Conservation (phyloP, 2,888 invertebrate species). For the Chouioia cunea region DNA sequence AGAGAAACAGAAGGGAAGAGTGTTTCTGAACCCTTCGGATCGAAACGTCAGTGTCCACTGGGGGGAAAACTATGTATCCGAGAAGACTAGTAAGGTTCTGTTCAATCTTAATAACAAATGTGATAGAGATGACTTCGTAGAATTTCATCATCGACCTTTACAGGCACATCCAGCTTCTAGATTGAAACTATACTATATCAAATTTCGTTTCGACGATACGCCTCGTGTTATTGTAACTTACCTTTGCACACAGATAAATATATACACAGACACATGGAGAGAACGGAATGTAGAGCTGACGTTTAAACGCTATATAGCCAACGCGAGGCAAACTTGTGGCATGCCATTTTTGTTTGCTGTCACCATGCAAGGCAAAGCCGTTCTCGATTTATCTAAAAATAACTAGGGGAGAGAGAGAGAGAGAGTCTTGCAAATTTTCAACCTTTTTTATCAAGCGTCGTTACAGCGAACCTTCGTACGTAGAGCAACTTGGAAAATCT, state of each 20-base stretch:
- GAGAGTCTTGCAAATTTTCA: constrained; percentile 21
- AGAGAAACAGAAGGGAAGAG: too few species aligned
- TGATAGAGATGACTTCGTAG: too few species aligned
- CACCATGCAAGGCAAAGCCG: constrained; percentile 34
- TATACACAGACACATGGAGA: background rate
- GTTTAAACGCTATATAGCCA: background rate
- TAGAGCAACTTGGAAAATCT: background rate
- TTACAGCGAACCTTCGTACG: too few species aligned
- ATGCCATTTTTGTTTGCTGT: constrained; percentile 23
- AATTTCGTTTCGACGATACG: background rate
- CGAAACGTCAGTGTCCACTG: too few species aligned
- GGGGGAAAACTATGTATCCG: too few species aligned
- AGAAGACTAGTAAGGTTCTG: too few species aligned
- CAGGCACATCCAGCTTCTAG: too few species aligned
- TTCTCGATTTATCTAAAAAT: constrained; percentile 34
- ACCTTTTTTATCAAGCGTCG: background rate
- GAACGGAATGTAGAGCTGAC: constrained; percentile 25
- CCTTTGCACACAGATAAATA: background rate
- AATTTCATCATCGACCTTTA: too few species aligned
- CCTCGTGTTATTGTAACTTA: too few species aligned
- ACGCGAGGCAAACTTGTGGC: background rate
- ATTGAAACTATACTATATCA: too few species aligned
- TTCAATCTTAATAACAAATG: too few species aligned
- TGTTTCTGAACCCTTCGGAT: too few species aligned
- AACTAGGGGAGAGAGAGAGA: background rate